Base-by-base conservation (phyloP, 1,140 invertebrate genomes). In the Achroia grisella region DNA sequence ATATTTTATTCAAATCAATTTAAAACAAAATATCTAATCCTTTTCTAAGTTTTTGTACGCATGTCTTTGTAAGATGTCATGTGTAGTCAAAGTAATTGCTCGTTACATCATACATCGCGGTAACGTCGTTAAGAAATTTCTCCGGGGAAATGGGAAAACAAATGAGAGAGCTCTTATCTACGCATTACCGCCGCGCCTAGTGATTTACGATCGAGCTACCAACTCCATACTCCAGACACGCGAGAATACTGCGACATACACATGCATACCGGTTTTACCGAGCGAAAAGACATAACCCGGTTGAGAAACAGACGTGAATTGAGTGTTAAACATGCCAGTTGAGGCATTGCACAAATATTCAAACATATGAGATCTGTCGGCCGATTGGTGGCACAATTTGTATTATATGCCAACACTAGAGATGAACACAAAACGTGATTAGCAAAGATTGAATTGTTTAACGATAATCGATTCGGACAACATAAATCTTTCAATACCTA, bases 131-230 rank as follows among this genome's bases (percentile, higher is more conserved):
- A 64, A 69, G 69, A 71, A 71, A 70, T 76, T 71, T 71, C 70
- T 71, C 63, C 45, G 45, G 68, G 65, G 73, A 73, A 73, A 76
- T 71, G 65, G 67, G 62, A 68, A 73, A 82, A 79, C 73, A 82
- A 81, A 78, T 77, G 69, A 73, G 71, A 71, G 68, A 67, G 66
- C 64, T 79, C 62, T 78, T 78, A 75, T 78, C 75, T 77, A 72
- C 71, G 71, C 75, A 75, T 81, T 75, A 78, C 68, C 65, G 66
- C 43, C 55, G 69, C 58, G 63, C 66, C 44, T 58, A 42, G 68
- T 78, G 72, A 80, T 78, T 80, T 80, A 80, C 64, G 73, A 77
- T 36, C 52, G 51, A 57, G 66, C 71, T 71, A 67, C 71, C 53
- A 34, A 29, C 44, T 40, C 28, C 56, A 23, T 46, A 52, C 64